phyloP scores from a whole-genome alignment of 2,888 invertebrate genomes.

The Amphipoea oculea region DNA sequence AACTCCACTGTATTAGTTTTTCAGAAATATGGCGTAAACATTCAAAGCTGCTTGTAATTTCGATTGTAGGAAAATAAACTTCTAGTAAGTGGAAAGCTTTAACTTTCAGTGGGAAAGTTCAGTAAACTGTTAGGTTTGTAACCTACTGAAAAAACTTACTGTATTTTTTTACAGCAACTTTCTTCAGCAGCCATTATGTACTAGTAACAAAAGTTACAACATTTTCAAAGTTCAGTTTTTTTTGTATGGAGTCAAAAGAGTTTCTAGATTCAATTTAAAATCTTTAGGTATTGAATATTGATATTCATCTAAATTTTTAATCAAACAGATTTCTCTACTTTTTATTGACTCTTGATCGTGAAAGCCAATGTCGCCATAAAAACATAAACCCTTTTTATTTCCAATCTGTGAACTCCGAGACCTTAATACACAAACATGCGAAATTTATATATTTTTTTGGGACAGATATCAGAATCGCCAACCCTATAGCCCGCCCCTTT shows the following conservation, averaged over 20 bases:
- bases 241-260: not conserved
- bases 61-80: not conserved
- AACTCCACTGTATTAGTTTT: not conserved
- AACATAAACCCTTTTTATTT: constrained; percentile 61
- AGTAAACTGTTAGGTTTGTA: not conserved
- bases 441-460: constrained; percentile 40
- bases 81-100: not conserved
- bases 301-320: constrained; percentile 9
- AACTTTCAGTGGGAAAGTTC: not conserved
- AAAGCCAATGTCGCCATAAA: constrained; percentile 44
- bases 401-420: constrained; percentile 35
- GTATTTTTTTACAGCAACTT: not conserved
- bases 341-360: constrained; percentile 13
- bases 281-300: not conserved
- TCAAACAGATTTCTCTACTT: constrained; percentile 24
- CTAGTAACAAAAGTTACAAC: not conserved
- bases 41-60: not conserved
- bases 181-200: not conserved
- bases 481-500: constrained; percentile 65
- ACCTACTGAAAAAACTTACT: not conserved
- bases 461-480: constrained; percentile 43
- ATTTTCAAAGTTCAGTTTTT: not conserved
- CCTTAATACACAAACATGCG: constrained; percentile 36
- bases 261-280: not conserved
- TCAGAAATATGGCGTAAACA: not conserved